Evolutionary conservation across 2,888 invertebrate genomes (phyloP).

Genomic region (Globia sparganii): DNA sequence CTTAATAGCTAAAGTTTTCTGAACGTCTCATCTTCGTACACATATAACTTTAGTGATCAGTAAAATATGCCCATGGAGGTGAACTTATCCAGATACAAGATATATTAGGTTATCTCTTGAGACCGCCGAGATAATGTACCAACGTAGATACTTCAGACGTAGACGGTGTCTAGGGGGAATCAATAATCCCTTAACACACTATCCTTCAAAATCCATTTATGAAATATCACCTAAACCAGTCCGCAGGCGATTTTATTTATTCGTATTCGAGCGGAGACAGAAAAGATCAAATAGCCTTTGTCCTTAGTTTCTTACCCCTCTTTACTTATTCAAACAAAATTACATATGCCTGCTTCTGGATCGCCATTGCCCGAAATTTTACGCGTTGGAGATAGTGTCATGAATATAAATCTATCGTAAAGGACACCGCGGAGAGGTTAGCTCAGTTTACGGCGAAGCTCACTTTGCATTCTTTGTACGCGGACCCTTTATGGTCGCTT

Average conservation of each 20-base stretch:
- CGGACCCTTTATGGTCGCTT: slow-evolving; percentile 87
- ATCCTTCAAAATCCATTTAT: slow-evolving; percentile 87
- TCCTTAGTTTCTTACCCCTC: slow-evolving; percentile 83
- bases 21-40: not conserved
- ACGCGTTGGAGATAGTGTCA: slow-evolving; percentile 89
- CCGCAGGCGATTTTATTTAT: slow-evolving; percentile 85
- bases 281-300: slow-evolving; percentile 90
- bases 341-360: slow-evolving; percentile 90
- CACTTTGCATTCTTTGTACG: slow-evolving; percentile 90
- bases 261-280: slow-evolving; percentile 78
- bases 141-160: slow-evolving; percentile 72
- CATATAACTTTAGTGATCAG: slow-evolving; percentile 27
- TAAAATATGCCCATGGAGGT: slow-evolving; percentile 58
- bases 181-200: slow-evolving; percentile 84
- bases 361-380: slow-evolving; percentile 90
- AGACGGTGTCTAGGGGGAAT: slow-evolving; percentile 76
- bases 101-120: slow-evolving; percentile 75
- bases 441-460: slow-evolving; percentile 86
- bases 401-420: slow-evolving; percentile 91
- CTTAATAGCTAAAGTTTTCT: slow-evolving; percentile 21
- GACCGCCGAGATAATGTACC: slow-evolving; percentile 74
- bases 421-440: slow-evolving; percentile 87
- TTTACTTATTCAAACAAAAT: slow-evolving; percentile 91
- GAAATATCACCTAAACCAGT: slow-evolving; percentile 86
- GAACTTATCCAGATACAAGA: slow-evolving; percentile 66